A percentile compares a stretch with the other conserved stretches of the same genome.
Conservation (phyloP, 2,113 vertebrate species). For the Lates calcarifer region DNA sequence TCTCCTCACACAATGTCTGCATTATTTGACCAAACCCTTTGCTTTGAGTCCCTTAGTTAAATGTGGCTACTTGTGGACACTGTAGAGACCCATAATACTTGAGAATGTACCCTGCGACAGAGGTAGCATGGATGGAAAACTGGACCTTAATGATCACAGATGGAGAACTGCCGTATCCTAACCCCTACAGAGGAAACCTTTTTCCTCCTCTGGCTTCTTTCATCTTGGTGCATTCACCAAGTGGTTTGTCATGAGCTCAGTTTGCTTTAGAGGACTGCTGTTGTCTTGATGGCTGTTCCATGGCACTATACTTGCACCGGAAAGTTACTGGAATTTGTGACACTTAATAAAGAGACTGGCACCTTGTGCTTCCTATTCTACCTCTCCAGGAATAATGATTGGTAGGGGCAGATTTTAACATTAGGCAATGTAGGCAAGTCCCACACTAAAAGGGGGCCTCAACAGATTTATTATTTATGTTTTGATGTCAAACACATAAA, state of each 20-base stretch:
- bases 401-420: not conserved
- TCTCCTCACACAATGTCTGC: slow-evolving; percentile 32
- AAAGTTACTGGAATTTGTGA: not conserved
- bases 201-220: slow-evolving; percentile 36
- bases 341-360: not conserved
- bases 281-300: slow-evolving; percentile 11
- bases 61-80: slow-evolving; percentile 1
- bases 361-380: not conserved
- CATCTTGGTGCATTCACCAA: slow-evolving; percentile 18
- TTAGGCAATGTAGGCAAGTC: not conserved
- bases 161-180: slow-evolving; percentile 27
- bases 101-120: slow-evolving; percentile 16
- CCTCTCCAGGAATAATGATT: slow-evolving; percentile 25
- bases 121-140: slow-evolving; percentile 48
- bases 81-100: slow-evolving; percentile 39
- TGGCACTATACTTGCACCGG: not conserved
- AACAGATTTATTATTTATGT: not conserved
- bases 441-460: not conserved
- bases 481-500: not conserved
- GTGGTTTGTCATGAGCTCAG: slow-evolving; percentile 11
- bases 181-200: slow-evolving; percentile 1
- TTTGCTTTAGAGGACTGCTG: not conserved
- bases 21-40: slow-evolving; percentile 20
- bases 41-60: not conserved
- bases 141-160: not conserved